Evolutionary conservation across 2,113 vertebrate species (phyloP).

Genomic region (Macquaria ambigua): DNA sequence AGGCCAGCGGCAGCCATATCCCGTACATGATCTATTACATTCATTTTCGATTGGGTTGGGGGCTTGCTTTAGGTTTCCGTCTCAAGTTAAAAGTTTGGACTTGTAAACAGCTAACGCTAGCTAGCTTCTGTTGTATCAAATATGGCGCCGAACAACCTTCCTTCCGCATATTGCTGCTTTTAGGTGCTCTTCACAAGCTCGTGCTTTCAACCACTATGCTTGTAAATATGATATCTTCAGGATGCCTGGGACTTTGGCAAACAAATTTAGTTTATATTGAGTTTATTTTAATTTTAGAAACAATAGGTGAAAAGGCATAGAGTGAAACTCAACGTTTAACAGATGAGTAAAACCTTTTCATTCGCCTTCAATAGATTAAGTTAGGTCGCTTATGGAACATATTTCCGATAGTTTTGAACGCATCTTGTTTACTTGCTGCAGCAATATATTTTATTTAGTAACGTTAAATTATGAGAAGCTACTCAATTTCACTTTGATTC

Average conservation of each 20-base stretch:
- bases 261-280: neutral
- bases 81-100: conserved; percentile 56
- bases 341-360: neutral
- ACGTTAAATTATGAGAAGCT: neutral
- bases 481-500: neutral
- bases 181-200: neutral
- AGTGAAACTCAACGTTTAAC: neutral
- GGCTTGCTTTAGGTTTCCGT: conserved; percentile 1
- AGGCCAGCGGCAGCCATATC: conserved; percentile 97
- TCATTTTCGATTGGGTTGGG: conserved; percentile 41
- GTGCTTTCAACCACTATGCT: neutral
- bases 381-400: accelerated
- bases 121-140: conserved; percentile 76
- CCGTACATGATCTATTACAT: conserved; percentile 94
- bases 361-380: neutral
- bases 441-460: neutral
- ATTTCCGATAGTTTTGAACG: neutral
- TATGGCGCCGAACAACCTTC: conserved; percentile 76
- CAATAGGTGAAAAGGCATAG: accelerated
- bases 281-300: neutral
- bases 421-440: conserved; percentile 4
- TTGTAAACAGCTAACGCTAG: conserved; percentile 64
- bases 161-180: conserved; percentile 68
- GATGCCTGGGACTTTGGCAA: neutral
- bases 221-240: neutral